phyloP scores from a whole-genome alignment of 2,888 invertebrate species.

The Apamea sordens region DNA sequence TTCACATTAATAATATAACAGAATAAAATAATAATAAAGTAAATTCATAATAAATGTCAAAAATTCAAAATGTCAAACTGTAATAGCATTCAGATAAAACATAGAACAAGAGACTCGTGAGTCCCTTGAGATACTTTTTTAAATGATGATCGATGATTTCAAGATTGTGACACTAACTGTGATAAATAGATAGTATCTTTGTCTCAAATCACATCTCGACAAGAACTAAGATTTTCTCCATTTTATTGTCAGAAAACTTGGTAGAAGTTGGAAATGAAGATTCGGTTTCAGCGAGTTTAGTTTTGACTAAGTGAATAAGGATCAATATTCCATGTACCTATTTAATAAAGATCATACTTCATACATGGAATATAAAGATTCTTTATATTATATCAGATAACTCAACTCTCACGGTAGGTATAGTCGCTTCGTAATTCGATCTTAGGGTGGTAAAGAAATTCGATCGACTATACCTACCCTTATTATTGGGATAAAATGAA shows the following conservation, averaged over 20 bases:
- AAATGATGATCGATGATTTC: constrained; percentile 17
- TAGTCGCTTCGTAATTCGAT: not conserved
- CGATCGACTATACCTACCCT: not conserved
- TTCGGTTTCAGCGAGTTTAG: not conserved
- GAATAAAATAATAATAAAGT: too few species aligned
- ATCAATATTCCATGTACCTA: not conserved
- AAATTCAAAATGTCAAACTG: too few species aligned
- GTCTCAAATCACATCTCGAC: not conserved
- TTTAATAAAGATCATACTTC: too few species aligned
- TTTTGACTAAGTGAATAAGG: not conserved
- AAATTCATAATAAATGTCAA: too few species aligned
- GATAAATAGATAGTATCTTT: constrained; percentile 8
- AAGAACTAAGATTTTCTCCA: not conserved
- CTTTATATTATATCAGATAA: not conserved
- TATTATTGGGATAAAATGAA: not conserved
- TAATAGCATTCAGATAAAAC: too few species aligned
- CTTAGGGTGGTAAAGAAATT: not conserved
- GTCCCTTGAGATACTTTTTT: not conserved
- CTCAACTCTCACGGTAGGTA: not conserved
- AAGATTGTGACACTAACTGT: constrained; percentile 11
- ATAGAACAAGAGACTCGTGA: not conserved
- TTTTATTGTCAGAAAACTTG: constrained; percentile 13
- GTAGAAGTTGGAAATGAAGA: constrained; percentile 10
- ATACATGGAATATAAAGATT: too few species aligned
- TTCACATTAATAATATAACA: too few species aligned